These are phyloP conservation scores for Fragum fragum DNA, from an alignment of 2,888 invertebrate genomes.

Conservation along the genomic window DNA sequence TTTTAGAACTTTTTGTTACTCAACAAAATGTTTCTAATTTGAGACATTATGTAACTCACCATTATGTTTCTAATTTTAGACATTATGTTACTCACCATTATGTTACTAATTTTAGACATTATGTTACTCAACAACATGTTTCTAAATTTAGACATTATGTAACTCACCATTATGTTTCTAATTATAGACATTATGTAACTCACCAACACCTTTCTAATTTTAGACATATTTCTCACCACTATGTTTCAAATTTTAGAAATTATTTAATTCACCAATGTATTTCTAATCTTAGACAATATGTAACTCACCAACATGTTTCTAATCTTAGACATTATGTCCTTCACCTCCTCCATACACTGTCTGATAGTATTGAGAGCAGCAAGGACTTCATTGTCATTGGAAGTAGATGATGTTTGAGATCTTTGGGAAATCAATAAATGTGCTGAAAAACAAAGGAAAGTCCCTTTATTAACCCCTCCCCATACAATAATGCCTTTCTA, in stretches of 20 bases:
- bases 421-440: constrained; percentile 57
- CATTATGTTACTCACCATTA: no score
- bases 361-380: constrained; percentile 62
- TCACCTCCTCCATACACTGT: constrained; percentile 76
- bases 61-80: no score
- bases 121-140: no score
- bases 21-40: constrained; percentile 71
- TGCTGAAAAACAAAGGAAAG: constrained; percentile 43
- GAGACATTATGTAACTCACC: constrained; percentile 74
- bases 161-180: constrained; percentile 68
- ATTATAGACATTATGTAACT: constrained; percentile 72
- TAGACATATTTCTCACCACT: no score
- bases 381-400: constrained; percentile 59
- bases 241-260: no score
- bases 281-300: no score
- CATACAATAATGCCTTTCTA: no score
- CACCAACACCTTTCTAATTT: no score
- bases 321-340: constrained; percentile 72
- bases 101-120: no score
- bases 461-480: neutral
- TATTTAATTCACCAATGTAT: no score
- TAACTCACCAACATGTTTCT: constrained; percentile 69
- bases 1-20: constrained; percentile 38
- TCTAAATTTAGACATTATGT: no score
- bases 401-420: constrained; percentile 35